Evolutionary conservation across 2,113 vertebrate species (phyloP).

Genomic region (Rhinolophus sinicus): DNA sequence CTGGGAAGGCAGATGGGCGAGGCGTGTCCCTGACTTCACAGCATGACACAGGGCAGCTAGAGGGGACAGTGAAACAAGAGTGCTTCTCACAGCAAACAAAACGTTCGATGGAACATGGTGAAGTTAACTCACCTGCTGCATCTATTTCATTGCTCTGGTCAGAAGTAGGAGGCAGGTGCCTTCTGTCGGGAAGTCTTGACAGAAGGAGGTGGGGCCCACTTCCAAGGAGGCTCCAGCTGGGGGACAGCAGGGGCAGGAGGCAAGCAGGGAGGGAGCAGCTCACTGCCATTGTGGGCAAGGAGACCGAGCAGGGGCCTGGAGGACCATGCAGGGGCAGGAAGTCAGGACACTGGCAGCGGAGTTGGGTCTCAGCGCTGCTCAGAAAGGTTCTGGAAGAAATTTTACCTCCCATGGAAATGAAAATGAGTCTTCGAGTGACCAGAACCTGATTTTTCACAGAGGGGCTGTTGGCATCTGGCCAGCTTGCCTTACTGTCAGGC

Average conservation of each 20-base stretch:
- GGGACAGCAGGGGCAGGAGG: too few relatives aligned
- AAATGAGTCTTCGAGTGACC: not conserved
- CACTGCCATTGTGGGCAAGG: not conserved
- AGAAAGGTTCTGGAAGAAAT: not conserved
- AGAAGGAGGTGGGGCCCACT: too few relatives aligned
- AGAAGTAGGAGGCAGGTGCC: too few relatives aligned
- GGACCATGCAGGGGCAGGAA: too few relatives aligned
- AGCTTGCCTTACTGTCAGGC: not conserved
- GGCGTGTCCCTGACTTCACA: not conserved
- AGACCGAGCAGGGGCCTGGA: too few relatives aligned
- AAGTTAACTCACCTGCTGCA: accelerated
- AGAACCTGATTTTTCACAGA: too few relatives aligned
- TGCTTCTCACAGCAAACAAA: accelerated
- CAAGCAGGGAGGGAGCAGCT: accelerated
- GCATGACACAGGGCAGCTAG: too few relatives aligned
- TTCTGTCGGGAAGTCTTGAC: too few relatives aligned
- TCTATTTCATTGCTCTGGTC: not conserved
- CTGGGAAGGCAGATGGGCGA: not conserved
- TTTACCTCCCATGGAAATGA: not conserved
- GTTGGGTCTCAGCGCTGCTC: too few relatives aligned
- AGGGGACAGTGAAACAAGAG: too few relatives aligned
- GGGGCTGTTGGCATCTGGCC: not conserved
- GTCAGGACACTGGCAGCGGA: too few relatives aligned
- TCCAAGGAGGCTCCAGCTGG: too few relatives aligned
- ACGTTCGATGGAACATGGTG: accelerated